Conservation (phyloP, 2,797 vertebrate species). For the Hydrocynus forskahlii region DNA sequence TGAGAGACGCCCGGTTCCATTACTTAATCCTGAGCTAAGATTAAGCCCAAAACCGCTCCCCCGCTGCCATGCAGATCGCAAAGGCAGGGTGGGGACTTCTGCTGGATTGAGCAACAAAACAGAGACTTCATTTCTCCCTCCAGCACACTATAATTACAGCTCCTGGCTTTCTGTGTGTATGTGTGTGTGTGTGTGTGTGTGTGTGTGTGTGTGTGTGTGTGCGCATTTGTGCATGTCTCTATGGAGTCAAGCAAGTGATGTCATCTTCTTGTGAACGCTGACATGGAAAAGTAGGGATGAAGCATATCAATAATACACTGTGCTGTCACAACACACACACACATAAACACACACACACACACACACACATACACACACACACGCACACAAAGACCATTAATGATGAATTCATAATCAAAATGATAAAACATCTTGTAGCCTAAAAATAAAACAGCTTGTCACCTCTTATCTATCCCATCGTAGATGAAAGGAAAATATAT, state of each 20-base stretch:
- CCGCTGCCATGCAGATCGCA: neutral
- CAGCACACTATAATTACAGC: neutral
- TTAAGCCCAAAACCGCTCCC: neutral
- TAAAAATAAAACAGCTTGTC: too few species aligned
- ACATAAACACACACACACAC: too few species aligned
- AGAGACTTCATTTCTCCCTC: slow-evolving; percentile 15
- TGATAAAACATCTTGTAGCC: too few species aligned
- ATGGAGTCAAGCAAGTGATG: neutral
- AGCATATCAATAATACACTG: neutral
- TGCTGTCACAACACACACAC: neutral
- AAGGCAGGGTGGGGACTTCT: neutral
- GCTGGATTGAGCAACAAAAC: neutral
- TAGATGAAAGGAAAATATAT: too few species aligned
- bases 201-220: too few species aligned
- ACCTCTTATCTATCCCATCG: too few species aligned
- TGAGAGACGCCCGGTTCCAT: slow-evolving; percentile 18
- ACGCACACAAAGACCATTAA: too few species aligned
- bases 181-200: slow-evolving; percentile 12
- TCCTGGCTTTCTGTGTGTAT: slow-evolving; percentile 18
- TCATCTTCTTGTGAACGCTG: slow-evolving; percentile 29
- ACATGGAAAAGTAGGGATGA: neutral
- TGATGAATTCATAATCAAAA: too few species aligned
- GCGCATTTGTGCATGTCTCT: too few species aligned
- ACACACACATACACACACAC: too few species aligned
- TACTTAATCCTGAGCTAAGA: slow-evolving; percentile 34